Base-by-base conservation (phyloP, 2,888 invertebrate species). In the Urechis unicinctus region DNA sequence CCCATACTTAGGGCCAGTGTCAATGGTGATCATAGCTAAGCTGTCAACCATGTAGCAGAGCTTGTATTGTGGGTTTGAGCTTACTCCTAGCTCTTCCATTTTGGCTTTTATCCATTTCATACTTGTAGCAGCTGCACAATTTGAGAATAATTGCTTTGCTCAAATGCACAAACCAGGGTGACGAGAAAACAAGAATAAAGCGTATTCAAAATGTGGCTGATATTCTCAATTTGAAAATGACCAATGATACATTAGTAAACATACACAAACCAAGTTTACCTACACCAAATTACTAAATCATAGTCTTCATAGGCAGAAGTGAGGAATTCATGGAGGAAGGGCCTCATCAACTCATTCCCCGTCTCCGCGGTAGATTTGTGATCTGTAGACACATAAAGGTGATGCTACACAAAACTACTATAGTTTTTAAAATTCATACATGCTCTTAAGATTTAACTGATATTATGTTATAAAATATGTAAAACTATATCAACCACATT, bases 101-200 rank as follows among this genome's bases (percentile, higher is more conserved):
- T 96, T 96, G 70, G 94, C 93, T 68, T 94, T 90, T 46, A 97
- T 95, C 95, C 95, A 96, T 71, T 91, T 93, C 94, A 96, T 95
- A 60, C 90, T 89, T 0, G 96, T 96, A 0, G 96, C 96, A 2
- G 96, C 79, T 79, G 64, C 17, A 67, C 24, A 6, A 52, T 45
- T 17, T 45, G 21, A 36, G 9, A 13, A 36, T 13, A 36, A 13
- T 36, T 36, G 41, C 9, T 36, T 36, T 9, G 13, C 41, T 13
- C 13, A 13, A 36, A 36, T 36, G 6, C 6, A 6, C 9, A 45
- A 6, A 6, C 45, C 45, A 45, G 45, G 45, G 6, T 21, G 45
- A 17, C 21, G 45, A 21, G 22, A 17, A 17, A 17, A 45, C 21
- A 45, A 6, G n/a, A n/a, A n/a, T n/a, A n/a, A n/a, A n/a, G n/a